A percentile compares a stretch with the other conserved stretches of the same genome.
These are phyloP conservation scores for Lacerta viridis DNA, from an alignment of 2,797 vertebrate genomes.

Conservation along the genomic window DNA sequence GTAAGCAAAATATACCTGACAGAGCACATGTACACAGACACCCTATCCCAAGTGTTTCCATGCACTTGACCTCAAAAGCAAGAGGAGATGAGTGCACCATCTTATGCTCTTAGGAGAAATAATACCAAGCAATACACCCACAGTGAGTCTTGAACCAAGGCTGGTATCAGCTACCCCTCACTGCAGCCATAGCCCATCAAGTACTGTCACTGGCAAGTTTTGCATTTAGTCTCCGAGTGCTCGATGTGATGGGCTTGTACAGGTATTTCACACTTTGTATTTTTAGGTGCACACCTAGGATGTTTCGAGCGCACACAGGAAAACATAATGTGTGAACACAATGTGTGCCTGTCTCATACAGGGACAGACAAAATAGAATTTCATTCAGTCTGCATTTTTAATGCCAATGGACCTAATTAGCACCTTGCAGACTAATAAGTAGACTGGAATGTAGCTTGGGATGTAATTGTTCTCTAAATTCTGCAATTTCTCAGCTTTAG, in stretches of 20 bases:
- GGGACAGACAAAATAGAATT: too few species aligned
- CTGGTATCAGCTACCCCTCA: neutral
- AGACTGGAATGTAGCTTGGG: too few species aligned
- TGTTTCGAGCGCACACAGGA: neutral
- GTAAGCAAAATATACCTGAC: neutral
- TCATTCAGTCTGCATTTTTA: too few species aligned
- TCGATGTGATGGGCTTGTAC: neutral
- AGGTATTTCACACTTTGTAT: neutral
- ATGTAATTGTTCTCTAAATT: too few species aligned
- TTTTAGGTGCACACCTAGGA: neutral
- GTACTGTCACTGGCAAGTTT: neutral
- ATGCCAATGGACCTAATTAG: too few species aligned
- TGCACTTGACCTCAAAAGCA: neutral
- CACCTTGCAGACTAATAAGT: too few species aligned
- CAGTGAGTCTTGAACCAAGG: neutral
- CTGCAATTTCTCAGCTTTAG: too few species aligned
- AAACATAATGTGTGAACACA: neutral
- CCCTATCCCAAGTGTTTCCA: neutral
- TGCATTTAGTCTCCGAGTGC: neutral
- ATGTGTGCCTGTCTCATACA: neutral
- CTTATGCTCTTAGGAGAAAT: neutral
- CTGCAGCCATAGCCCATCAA: neutral
- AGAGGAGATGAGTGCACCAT: neutral
- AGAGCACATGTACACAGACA: neutral
- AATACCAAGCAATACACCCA: neutral